Conservation (phyloP, 2,888 invertebrate species). For the Orthosia cruda region DNA sequence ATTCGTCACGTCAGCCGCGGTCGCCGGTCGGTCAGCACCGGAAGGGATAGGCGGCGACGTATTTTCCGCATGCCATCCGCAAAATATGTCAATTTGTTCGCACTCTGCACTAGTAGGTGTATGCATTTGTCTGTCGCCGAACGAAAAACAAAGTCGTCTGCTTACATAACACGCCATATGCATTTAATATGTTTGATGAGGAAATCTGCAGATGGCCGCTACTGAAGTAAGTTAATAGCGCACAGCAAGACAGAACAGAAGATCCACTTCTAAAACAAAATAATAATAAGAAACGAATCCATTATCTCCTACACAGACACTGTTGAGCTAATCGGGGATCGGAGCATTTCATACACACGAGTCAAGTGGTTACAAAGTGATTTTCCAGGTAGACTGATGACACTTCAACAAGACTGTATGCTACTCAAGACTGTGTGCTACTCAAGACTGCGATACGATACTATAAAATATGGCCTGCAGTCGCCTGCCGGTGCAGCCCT, state of each 20-base stretch:
- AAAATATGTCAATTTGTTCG: constrained; percentile 5
- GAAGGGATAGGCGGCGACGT: constrained; percentile 33
- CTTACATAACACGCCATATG: constrained; percentile 26
- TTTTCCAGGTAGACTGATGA: neutral
- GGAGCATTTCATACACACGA: too few species aligned
- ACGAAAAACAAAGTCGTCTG: constrained; percentile 15
- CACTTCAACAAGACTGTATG: neutral
- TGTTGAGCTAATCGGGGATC: neutral
- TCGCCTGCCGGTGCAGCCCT: neutral
- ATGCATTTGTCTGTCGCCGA: neutral
- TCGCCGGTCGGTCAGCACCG: neutral
- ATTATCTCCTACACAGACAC: neutral
- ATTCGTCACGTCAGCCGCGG: constrained; percentile 1
- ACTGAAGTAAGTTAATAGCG: constrained; percentile 10
- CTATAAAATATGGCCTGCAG: neutral
- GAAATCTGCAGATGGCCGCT: constrained; percentile 55
- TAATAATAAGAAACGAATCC: neutral
- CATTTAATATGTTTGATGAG: constrained; percentile 43
- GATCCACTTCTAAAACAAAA: neutral
- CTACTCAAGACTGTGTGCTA: neutral
- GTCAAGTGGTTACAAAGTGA: neutral
- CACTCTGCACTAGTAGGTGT: neutral
- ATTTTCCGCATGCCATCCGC: constrained; percentile 4
- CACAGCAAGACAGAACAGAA: constrained; percentile 11
- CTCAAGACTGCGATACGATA: neutral